phyloP scores from a whole-genome alignment of 2,797 vertebrate species.

The Danio jaintianensis region DNA sequence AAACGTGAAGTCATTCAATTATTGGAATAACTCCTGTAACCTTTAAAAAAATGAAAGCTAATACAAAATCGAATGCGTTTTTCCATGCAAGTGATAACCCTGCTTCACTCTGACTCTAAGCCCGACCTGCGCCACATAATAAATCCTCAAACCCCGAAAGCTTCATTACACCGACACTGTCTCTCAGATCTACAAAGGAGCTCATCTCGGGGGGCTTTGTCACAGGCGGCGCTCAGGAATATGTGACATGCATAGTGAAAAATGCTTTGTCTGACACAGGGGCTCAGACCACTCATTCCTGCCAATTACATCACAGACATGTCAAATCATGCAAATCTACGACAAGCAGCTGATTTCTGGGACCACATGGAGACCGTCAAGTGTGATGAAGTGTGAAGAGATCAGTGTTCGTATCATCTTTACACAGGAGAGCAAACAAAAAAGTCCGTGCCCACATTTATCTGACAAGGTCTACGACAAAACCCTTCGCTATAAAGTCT shows the following conservation, averaged over 20 bases:
- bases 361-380: constrained; percentile 16
- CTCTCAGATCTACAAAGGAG: not conserved
- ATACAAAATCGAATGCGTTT: no score
- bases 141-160: constrained; percentile 31
- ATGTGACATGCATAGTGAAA: constrained; percentile 22
- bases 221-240: not conserved
- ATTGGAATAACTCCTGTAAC: no score
- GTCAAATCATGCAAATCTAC: constrained; percentile 34
- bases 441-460: constrained; percentile 60
- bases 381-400: not conserved
- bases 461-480: constrained; percentile 67
- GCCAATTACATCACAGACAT: constrained; percentile 40
- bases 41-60: no score
- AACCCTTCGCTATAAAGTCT: constrained; percentile 70
- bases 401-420: constrained; percentile 47
- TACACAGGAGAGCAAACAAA: constrained; percentile 58
- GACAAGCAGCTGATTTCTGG: constrained; percentile 26
- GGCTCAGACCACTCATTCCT: constrained; percentile 36
- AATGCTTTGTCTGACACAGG: not conserved
- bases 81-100: not conserved
- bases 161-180: constrained; percentile 14
- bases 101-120: constrained; percentile 1
- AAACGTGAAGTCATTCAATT: no score
- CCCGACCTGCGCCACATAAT: constrained; percentile 11
- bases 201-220: constrained; percentile 2